These are phyloP conservation scores for Plemyria rubiginata DNA, from an alignment of 2,888 invertebrate species.

Conservation along the genomic window DNA sequence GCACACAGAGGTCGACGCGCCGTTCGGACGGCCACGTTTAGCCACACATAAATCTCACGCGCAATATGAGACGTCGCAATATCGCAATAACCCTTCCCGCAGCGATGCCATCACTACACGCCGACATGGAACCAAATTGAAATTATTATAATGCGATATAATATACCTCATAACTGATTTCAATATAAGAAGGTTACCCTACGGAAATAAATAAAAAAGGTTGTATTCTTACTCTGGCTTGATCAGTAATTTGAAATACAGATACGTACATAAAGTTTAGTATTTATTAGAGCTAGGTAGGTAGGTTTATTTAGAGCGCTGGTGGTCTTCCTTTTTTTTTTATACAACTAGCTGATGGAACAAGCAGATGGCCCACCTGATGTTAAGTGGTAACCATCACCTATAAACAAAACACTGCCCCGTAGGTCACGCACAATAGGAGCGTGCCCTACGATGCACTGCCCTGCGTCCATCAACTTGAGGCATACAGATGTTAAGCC, in stretches of 20 bases:
- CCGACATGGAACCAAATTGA: constrained; percentile 54
- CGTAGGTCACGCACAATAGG: no score
- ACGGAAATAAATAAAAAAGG: background rate
- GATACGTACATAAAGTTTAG: background rate
- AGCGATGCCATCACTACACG: constrained; percentile 52
- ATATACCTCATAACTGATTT: constrained; percentile 10
- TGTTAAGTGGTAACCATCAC: no score
- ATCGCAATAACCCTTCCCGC: constrained; percentile 74
- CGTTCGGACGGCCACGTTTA: constrained; percentile 45
- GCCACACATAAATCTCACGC: constrained; percentile 71
- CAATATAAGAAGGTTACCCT: background rate
- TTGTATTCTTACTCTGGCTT: background rate
- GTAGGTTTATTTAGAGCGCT: no score
- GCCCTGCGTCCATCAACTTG: no score
- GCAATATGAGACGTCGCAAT: constrained; percentile 77
- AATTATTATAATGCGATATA: constrained; percentile 55
- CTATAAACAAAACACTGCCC: no score
- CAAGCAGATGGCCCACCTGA: no score
- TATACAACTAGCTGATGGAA: no score
- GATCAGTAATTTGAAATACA: background rate
- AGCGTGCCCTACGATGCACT: no score
- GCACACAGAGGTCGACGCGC: constrained; percentile 25
- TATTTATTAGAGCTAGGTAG: no score
- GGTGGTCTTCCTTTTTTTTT: no score
- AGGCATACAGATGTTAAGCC: no score